Conservation (phyloP, 1,140 invertebrate genomes). For the Dinoponera quadriceps region DNA sequence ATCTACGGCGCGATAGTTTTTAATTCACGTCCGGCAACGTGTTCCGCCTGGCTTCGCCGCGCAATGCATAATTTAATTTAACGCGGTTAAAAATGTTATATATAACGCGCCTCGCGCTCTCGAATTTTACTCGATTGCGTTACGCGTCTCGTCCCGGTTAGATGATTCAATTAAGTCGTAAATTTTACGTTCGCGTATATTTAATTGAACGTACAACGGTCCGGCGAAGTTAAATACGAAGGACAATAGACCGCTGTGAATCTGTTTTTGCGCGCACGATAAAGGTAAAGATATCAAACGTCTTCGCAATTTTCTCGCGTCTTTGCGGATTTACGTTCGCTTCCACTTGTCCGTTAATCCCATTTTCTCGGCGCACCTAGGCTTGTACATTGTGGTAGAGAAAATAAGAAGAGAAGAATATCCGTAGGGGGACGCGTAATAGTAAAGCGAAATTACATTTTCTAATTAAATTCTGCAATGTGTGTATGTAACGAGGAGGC, state of each 20-base stretch:
- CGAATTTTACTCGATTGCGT: too few species aligned
- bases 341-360: too few species aligned
- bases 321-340: too few species aligned
- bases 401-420: not conserved
- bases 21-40: not conserved
- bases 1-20: not conserved
- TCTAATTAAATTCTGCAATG: conserved; percentile 39
- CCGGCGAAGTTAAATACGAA: not conserved
- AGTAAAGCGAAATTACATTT: conserved; percentile 13
- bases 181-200: conserved; percentile 7
- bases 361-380: not conserved
- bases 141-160: too few species aligned
- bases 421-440: not conserved
- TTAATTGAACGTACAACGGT: conserved; percentile 27
- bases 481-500: not conserved
- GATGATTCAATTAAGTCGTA: not conserved
- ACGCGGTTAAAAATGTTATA: too few species aligned
- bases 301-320: too few species aligned
- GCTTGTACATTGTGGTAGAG: not conserved
- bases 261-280: too few species aligned
- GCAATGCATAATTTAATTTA: too few species aligned
- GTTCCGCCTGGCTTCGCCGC: too few species aligned
- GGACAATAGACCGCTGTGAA: too few species aligned
- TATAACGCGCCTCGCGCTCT: too few species aligned
- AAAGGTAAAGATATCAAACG: too few species aligned